These are phyloP conservation scores for Eupithecia tripunctaria DNA, from an alignment of 2,888 invertebrate genomes.

Conservation along the genomic window DNA sequence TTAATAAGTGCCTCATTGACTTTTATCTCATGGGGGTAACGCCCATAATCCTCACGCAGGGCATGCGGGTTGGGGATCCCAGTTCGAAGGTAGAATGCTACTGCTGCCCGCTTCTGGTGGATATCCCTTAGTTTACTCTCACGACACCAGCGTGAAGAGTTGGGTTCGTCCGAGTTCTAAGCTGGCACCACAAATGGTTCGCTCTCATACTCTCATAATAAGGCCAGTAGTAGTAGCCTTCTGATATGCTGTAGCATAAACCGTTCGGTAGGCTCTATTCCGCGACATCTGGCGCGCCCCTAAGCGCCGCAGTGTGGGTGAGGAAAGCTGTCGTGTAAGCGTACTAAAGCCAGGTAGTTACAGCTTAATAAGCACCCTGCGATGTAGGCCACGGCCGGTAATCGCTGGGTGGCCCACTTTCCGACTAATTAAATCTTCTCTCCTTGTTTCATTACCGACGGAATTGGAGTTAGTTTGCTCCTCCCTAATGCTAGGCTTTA, in stretches of 20 bases:
- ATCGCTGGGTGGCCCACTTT: conserved; percentile 32
- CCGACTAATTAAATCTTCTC: conserved; percentile 34
- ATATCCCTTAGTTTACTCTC: too few species aligned
- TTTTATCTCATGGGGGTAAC: too few species aligned
- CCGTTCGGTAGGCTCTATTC: background rate
- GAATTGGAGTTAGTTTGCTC: conserved; percentile 2
- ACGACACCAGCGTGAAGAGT: too few species aligned
- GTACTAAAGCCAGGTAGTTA: conserved; percentile 43
- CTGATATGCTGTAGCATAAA: background rate
- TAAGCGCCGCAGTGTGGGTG: conserved; percentile 41
- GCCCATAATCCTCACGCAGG: too few species aligned
- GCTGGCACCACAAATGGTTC: too few species aligned
- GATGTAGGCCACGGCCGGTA: conserved; percentile 35
- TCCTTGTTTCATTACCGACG: conserved; percentile 26
- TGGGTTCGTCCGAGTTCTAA: too few species aligned
- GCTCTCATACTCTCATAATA: too few species aligned
- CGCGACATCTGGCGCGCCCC: background rate
- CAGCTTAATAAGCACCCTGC: conserved; percentile 46
- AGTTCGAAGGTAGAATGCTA: too few species aligned
- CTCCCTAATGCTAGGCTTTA: conserved; percentile 1
- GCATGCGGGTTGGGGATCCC: too few species aligned
- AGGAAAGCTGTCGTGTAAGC: conserved; percentile 47
- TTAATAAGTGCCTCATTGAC: too few species aligned
- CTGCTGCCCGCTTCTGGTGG: too few species aligned
- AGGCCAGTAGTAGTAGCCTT: background rate